Evolutionary conservation across 2,797 vertebrate genomes (phyloP), one percentile per base, ranked within the genome.

Genomic region (Denticeps clupeoides): DNA sequence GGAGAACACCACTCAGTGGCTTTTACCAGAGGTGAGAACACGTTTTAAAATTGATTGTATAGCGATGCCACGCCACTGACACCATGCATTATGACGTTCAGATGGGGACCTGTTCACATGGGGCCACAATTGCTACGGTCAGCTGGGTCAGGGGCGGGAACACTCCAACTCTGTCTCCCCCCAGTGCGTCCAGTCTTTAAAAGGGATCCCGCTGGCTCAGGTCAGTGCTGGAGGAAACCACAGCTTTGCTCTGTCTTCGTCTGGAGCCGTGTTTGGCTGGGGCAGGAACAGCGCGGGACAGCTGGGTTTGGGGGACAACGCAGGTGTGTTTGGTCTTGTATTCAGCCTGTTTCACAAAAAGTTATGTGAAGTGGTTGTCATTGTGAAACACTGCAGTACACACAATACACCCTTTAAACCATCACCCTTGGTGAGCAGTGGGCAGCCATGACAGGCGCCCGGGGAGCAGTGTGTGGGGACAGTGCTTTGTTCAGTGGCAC

Each of bases 81-180:
- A 28, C 22, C 21, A 31, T 23, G 26, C 26, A 3, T 46, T 13
- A 10, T 25, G 87, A 49, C 93, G 98, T 69, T 89, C 92, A 0
- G 51, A 90, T 55, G 92, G 94, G 0, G 90, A 87, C 15, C 86
- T 98, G 8, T 97, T 91, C 63, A 87, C 90, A 0, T 93, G 90
- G 51, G 94, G 94, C 16, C 81, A 85, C 25, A 96, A 96, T 79
- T 83, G 78, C 71, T 83, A 82, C 58, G 90, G 94, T 16, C 94
- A 98, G 54, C 85, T 97, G 63, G 94, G 94, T 37, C 91, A 92
- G 0, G 81, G 86, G 53, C 84, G 78, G 64, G 71, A 82, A 54
- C 88, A 86, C 52, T 71, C 59, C 37, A 83, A 77, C 0, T 2
- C 16, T 2, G 7, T 1, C 23, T 53, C 64, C 9, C 86, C 87